Percentiles rank a stretch among this genome's conserved stretches.
phyloP scores from a whole-genome alignment of 2,113 vertebrate species.

The Lontra canadensis region DNA sequence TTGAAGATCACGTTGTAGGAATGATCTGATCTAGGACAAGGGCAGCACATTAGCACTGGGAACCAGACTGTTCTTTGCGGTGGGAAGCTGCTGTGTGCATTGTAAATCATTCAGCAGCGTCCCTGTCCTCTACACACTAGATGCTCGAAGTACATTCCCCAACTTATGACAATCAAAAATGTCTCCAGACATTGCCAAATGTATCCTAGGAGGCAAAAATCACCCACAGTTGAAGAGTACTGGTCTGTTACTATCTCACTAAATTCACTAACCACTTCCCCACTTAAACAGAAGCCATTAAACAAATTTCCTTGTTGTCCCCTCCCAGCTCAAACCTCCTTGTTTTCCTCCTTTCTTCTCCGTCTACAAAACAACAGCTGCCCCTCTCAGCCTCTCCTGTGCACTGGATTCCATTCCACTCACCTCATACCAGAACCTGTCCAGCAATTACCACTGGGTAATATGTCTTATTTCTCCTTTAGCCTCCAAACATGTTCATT shows the following conservation, averaged over 20 bases:
- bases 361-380: not conserved
- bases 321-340: not conserved
- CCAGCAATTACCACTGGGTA: not conserved
- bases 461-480: not conserved
- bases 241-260: not conserved
- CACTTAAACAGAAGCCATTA: not conserved
- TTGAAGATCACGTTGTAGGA: not conserved
- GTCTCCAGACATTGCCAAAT: not conserved
- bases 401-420: not conserved
- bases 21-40: not conserved
- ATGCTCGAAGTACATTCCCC: not conserved
- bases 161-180: not conserved
- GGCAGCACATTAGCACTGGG: not conserved
- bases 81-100: not conserved
- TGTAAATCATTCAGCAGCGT: not conserved
- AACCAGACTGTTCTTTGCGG: not conserved
- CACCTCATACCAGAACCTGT: not conserved
- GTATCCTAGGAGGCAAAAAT: not conserved
- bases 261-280: not conserved
- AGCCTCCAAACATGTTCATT: not conserved
- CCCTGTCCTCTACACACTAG: not conserved
- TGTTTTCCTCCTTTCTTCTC: not conserved
- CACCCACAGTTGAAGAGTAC: not conserved
- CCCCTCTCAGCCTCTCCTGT: not conserved
- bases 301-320: not conserved